Conservation (phyloP, 2,888 invertebrate species). For the Conistra vaccinii region DNA sequence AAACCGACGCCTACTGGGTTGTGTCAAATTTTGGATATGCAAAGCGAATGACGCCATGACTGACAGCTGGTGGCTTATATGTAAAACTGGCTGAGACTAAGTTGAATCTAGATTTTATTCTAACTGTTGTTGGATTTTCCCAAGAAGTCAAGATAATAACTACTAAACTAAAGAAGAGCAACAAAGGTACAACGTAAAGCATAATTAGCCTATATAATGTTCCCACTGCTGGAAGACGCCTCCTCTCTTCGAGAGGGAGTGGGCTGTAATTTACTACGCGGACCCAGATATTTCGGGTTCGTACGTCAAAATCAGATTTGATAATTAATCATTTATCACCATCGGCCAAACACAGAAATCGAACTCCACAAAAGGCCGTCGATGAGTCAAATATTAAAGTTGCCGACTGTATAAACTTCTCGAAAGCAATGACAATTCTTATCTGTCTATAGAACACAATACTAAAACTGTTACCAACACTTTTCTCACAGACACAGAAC, state of each 20-base stretch:
- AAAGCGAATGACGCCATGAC: slow-evolving; percentile 51
- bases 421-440: slow-evolving; percentile 43
- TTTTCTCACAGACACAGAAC: slow-evolving; percentile 42
- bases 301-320: too few species aligned
- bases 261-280: too few species aligned
- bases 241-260: too few species aligned
- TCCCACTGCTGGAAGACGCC: too few species aligned
- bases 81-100: slow-evolving; percentile 11
- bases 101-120: slow-evolving; percentile 5
- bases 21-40: slow-evolving; percentile 66
- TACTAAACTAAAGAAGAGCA: too few species aligned
- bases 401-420: slow-evolving; percentile 18
- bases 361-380: not conserved
- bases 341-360: slow-evolving; percentile 2
- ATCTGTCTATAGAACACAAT: slow-evolving; percentile 24
- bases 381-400: slow-evolving; percentile 6
- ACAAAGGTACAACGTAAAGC: too few species aligned
- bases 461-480: slow-evolving; percentile 39
- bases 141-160: not conserved
- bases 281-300: too few species aligned
- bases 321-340: too few species aligned
- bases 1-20: slow-evolving; percentile 68
- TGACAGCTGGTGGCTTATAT: slow-evolving; percentile 24
- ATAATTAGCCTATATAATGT: too few species aligned
- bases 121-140: not conserved